These are phyloP conservation scores for Ericerus pela DNA, from an alignment of 1,140 invertebrate species.

Conservation along the genomic window DNA sequence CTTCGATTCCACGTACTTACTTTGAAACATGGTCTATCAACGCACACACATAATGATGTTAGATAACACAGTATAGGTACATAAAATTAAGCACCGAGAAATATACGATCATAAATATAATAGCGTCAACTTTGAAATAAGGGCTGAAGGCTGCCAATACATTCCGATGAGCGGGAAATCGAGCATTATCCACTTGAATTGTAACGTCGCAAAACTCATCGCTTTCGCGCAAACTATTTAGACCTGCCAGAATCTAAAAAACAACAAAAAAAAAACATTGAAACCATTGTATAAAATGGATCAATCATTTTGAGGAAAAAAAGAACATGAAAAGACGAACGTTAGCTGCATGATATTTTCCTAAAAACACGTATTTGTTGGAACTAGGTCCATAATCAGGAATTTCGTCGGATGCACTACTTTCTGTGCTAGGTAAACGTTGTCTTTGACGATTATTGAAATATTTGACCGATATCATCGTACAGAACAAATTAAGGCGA, in stretches of 20 bases:
- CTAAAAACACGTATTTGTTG: conserved; percentile 29
- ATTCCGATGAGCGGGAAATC: conserved; percentile 81
- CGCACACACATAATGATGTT: conserved; percentile 11
- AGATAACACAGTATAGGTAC: too few species aligned
- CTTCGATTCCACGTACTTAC: conserved; percentile 26
- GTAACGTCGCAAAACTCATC: conserved; percentile 56
- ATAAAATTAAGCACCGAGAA: too few species aligned
- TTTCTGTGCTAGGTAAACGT: conserved; percentile 18
- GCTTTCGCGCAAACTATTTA: conserved; percentile 37
- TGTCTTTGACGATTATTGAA: conserved; percentile 9
- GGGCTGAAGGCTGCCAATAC: conserved; percentile 84
- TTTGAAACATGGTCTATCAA: conserved; percentile 48
- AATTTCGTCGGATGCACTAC: conserved; percentile 21
- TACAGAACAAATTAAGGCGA: too few species aligned
- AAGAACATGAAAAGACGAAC: conserved; percentile 16
- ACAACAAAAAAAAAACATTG: background rate
- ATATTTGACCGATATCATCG: conserved; percentile 5
- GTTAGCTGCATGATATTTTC: conserved; percentile 26
- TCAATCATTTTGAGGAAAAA: background rate
- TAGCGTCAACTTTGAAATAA: conserved; percentile 66
- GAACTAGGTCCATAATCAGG: conserved; percentile 21
- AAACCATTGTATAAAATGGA: background rate
- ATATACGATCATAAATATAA: conserved; percentile 6
- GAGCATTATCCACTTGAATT: conserved; percentile 64
- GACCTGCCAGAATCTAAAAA: conserved; percentile 34